These are phyloP conservation scores for Deroplatys truncata DNA, from an alignment of 2,888 invertebrate genomes.

Conservation along the genomic window DNA sequence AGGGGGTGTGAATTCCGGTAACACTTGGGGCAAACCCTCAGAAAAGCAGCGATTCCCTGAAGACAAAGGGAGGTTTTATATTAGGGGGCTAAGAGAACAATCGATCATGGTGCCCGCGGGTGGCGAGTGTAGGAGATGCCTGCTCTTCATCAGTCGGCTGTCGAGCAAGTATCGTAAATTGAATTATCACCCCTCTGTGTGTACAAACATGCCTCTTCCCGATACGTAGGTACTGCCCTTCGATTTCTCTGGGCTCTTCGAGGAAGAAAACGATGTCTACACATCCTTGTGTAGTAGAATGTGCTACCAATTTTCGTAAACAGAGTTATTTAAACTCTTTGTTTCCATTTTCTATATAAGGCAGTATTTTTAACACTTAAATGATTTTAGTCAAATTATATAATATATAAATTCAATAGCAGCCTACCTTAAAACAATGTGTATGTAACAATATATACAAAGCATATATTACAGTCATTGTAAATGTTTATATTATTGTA, in stretches of 20 bases:
- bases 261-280: not conserved
- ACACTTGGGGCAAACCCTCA: not conserved
- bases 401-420: too few relatives aligned
- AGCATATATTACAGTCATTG: too few relatives aligned
- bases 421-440: too few relatives aligned
- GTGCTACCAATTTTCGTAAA: too few relatives aligned
- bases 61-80: conserved; percentile 4
- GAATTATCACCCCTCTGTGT: conserved; percentile 1
- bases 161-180: conserved; percentile 5
- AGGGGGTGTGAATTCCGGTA: not conserved
- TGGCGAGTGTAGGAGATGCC: not conserved
- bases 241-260: not conserved
- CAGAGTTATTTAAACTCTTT: too few relatives aligned
- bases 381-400: too few relatives aligned
- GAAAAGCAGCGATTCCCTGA: not conserved
- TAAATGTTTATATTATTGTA: too few relatives aligned
- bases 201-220: not conserved
- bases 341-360: too few relatives aligned
- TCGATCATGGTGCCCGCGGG: conserved; percentile 2
- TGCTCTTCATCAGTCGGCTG: conserved; percentile 6
- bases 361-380: too few relatives aligned
- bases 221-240: not conserved
- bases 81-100: not conserved
- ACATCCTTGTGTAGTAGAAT: too few relatives aligned
- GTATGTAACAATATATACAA: too few relatives aligned